Evolutionary conservation across 2,113 vertebrate species (phyloP).

Genomic region (Eretmochelys imbricata): DNA sequence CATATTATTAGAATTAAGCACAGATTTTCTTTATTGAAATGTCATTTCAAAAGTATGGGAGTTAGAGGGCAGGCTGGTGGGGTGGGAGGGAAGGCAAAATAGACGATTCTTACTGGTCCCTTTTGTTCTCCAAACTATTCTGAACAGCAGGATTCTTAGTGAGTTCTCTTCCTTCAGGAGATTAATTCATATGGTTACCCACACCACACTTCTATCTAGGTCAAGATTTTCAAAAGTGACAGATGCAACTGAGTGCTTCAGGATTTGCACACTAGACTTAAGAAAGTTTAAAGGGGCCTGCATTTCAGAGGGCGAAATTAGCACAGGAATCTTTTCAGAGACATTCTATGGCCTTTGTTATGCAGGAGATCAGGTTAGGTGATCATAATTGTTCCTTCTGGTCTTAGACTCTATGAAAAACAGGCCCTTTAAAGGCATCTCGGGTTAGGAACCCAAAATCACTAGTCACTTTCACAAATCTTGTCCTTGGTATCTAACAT

Average conservation of each 20-base stretch:
- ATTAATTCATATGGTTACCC: neutral
- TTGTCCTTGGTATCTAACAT: rapidly evolving
- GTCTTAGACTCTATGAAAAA: neutral
- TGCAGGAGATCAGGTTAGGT: neutral
- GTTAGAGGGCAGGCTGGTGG: neutral
- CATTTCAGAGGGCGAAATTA: rapidly evolving
- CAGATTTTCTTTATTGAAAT: neutral
- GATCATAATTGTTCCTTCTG: neutral
- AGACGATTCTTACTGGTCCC: neutral
- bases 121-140: neutral
- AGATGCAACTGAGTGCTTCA: rapidly evolving
- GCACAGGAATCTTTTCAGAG: neutral
- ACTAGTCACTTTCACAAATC: neutral
- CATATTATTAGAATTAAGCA: rapidly evolving
- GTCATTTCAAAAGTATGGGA: rapidly evolving
- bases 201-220: neutral
- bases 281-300: rapidly evolving
- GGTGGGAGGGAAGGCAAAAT: neutral
- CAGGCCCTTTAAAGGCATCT: neutral
- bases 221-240: neutral
- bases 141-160: neutral
- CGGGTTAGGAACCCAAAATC: no score
- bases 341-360: neutral
- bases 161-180: neutral
- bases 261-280: rapidly evolving